Percentiles rank a stretch among this genome's conserved stretches.
phyloP scores from a whole-genome alignment of 2,797 vertebrate genomes.

The Streptopelia turtur region DNA sequence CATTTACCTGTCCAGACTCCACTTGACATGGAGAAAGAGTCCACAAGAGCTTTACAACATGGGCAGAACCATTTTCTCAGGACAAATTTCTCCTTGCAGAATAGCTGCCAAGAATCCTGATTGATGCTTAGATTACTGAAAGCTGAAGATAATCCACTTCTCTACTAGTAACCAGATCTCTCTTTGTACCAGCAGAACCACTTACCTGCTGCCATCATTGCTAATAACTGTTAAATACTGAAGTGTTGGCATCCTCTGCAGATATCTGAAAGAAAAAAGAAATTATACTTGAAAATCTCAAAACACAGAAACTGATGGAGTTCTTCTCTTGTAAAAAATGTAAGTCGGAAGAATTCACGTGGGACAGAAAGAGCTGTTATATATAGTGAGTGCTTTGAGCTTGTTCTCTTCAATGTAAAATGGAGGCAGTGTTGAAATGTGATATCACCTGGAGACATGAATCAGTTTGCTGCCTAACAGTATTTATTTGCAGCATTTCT shows the following conservation, averaged over 20 bases:
- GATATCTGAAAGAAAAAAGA: constrained; percentile 26
- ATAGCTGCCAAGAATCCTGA: not conserved
- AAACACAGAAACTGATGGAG: not conserved
- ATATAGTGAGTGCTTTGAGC: not conserved
- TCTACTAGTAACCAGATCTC: not conserved
- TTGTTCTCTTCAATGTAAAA: not conserved
- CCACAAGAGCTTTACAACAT: not conserved
- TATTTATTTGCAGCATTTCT: not conserved
- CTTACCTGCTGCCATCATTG: not conserved
- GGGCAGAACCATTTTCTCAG: not conserved
- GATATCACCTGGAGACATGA: not conserved
- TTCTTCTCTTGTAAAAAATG: not conserved
- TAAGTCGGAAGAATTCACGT: not conserved
- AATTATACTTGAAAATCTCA: not conserved
- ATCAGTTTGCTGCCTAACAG: not conserved
- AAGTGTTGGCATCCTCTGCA: not conserved
- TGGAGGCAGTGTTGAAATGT: not conserved
- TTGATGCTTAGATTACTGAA: not conserved
- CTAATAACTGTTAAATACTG: not conserved
- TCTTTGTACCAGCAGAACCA: not conserved
- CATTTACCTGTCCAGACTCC: not conserved
- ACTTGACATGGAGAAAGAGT: not conserved
- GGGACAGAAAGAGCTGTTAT: not conserved
- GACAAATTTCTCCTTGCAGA: not conserved
- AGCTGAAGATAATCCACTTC: not conserved